Evolutionary conservation across 35 echinoderm and acorn worm genomes (phyloP), one percentile per base, ranked within the genome.

Genomic region (Acanthaster planci): DNA sequence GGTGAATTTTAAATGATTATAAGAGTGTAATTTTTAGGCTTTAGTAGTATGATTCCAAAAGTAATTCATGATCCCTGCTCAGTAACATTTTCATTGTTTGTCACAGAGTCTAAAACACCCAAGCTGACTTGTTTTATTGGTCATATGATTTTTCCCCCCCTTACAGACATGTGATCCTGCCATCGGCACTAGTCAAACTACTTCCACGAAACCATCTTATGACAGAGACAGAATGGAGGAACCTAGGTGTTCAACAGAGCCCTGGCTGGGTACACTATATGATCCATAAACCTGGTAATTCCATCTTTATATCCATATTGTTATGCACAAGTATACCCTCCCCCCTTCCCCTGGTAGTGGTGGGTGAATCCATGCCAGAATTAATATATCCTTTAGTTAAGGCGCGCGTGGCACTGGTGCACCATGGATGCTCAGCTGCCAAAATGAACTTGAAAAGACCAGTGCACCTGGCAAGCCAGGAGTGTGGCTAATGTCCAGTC

Each of bases 161-260:
- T 85, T 39, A 27, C 81, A 94, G 92, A 38, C 92, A 94, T 67
- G 92, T 94, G 16, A 89, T 90, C 35, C 67, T 94, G 5, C 92
- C 92, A 0, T 38, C 79, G 18, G 92, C 85, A 18, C 27, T 94
- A 19, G 92, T 89, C 30, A 94, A 94, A 75, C 76, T 90, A 40
- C 60, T 94, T 51, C 92, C 92, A 9, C 85, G 38, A 79, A 82
- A 80, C 7, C 92, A 94, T 26, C 38, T 94, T 17, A 94, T 94
- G 92, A 90, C 92, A 21, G 92, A 94, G 84, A 90, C 92, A n/a
- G 92, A 94, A 80, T 94, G 92, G 92, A 81, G 92, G 21, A 94
- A 94, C 55, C 78, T 94, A 26, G 92, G 92, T n/a, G 92, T 94
- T 10, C 92, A 94, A 40, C 92, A 94, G 82, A 90, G 87, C 51